Conservation (phyloP, 1,140 invertebrate genomes). For the Vanessa tameamea region DNA sequence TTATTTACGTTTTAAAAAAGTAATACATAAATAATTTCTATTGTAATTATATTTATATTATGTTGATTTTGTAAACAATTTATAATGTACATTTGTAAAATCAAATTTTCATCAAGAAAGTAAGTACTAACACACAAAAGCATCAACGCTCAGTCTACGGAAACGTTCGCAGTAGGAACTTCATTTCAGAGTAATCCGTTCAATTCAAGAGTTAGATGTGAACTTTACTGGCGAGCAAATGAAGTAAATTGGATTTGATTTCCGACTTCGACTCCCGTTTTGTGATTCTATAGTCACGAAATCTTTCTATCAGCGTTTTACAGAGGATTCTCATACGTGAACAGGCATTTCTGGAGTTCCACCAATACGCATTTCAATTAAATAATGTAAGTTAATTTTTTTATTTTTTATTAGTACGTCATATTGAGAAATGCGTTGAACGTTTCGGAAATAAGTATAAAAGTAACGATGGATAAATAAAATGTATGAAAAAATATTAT, state of each 20-base stretch:
- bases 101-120: slow-evolving; percentile 29
- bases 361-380: background rate
- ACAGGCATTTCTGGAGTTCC: slow-evolving; percentile 21
- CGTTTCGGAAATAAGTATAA: too few relatives aligned
- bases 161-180: slow-evolving; percentile 54
- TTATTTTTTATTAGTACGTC: background rate
- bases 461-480: too few relatives aligned
- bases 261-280: slow-evolving; percentile 65
- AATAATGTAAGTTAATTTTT: background rate
- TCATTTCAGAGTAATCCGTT: slow-evolving; percentile 70
- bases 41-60: background rate
- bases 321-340: slow-evolving; percentile 53
- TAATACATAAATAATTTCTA: too few relatives aligned
- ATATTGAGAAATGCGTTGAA: too few relatives aligned
- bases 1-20: too few relatives aligned
- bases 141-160: slow-evolving; percentile 40
- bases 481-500: background rate
- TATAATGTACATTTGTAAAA: slow-evolving; percentile 19
- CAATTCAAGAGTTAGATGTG: slow-evolving; percentile 73
- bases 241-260: slow-evolving; percentile 78
- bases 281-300: slow-evolving; percentile 66
- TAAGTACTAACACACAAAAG: slow-evolving; percentile 47
- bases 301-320: slow-evolving; percentile 63
- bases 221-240: slow-evolving; percentile 74
- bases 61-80: background rate